Base-by-base conservation (phyloP, 1,140 invertebrate species). In the Drosophila ananassae region DNA sequence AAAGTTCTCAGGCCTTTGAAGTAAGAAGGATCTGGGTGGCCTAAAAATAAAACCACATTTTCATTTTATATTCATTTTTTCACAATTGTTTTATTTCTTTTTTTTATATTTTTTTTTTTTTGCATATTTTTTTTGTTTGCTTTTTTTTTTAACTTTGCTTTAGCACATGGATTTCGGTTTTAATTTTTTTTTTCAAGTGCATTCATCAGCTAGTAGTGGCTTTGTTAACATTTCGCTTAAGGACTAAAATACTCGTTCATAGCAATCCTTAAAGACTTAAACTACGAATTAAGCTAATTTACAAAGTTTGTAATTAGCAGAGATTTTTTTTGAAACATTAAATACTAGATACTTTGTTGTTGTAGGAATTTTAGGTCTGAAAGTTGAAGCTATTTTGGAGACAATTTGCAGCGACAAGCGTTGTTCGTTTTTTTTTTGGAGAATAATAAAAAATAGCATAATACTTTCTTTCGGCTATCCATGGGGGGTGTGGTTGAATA, bases 171-270 rank as follows among this genome's bases (percentile, higher is more conserved):
- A 73, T 73, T 77, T 73, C 71, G 46, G 37, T 24, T 22, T 56
- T 6, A 6, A 51, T 52, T 75, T 54, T 6, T 28, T 55, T 52
- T 75, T 54, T 75, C 57, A 58, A 47, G 77, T 74, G 76, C 76
- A 58, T 58, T 51, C 52, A 9, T 52, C 71, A 73, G 59, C 56
- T 52, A 57, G 53, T 67, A 63, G 17, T 34, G 39, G 52, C 69
- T 74, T 74, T 55, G 58, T 64, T 58, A 54, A 61, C 59, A 58
- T 67, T 63, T 66, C 41, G 51, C 82, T 87, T 85, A 87, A 12
- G 44, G 71, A 81, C 81, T 85, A 87, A 75, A 85, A 85, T 85
- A 85, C 81, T 85, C 84, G 25, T 53, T 84, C 76, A 67, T 69
- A 80, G 81, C 77, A 32, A 46, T 52, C 51, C 67, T 60, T 73